A percentile compares a stretch with the other conserved stretches of the same genome.
Evolutionary conservation across 2,113 vertebrate genomes (phyloP).

Genomic region (Rhea americana): DNA sequence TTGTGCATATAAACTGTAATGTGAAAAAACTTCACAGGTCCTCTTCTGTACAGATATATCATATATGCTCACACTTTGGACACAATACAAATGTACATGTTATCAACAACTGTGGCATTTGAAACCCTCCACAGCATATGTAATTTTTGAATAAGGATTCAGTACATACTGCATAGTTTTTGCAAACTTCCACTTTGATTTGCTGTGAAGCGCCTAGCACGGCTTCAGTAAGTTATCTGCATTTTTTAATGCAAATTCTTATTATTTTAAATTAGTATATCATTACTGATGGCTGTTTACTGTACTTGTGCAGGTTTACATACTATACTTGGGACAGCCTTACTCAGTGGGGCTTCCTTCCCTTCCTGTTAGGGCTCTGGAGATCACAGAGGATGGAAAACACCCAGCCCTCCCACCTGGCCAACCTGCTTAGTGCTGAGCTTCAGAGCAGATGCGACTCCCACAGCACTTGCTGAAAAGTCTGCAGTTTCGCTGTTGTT

Average conservation of each 20-base stretch:
- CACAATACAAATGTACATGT: accelerated
- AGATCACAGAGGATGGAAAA: too few species aligned
- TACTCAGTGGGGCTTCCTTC: accelerated
- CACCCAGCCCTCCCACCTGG: accelerated
- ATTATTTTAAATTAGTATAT: too few species aligned
- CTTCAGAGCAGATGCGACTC: not conserved
- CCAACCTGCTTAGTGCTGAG: not conserved
- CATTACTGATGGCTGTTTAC: accelerated
- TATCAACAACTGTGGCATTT: not conserved
- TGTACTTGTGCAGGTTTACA: accelerated
- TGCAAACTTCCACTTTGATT: not conserved
- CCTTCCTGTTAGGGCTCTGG: not conserved
- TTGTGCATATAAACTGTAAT: not conserved
- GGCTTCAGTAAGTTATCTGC: not conserved
- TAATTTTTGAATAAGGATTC: not conserved
- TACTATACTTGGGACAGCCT: accelerated
- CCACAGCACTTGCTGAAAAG: not conserved
- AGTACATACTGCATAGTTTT: not conserved
- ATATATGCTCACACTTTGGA: accelerated
- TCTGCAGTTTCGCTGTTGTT: not conserved
- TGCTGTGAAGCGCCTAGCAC: accelerated
- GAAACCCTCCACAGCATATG: not conserved
- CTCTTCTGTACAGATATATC: not conserved
- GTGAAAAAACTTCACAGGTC: not conserved
- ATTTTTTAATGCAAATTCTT: not conserved